Base-by-base conservation (phyloP, 2,888 invertebrate genomes). In the Zaprionus obscuricornis region DNA sequence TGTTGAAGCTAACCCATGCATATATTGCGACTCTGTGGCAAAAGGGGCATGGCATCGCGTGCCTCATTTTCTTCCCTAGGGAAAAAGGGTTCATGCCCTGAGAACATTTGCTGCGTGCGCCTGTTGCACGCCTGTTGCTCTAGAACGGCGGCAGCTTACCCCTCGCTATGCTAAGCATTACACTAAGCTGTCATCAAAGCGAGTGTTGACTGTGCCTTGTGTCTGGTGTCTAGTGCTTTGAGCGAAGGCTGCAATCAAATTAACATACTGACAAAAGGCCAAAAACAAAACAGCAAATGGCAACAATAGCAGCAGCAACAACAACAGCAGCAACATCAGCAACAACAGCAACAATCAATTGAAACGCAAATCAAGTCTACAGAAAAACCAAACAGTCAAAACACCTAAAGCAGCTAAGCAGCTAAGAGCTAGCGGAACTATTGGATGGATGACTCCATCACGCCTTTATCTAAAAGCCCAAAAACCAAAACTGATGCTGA, bases 351-450 rank as follows among this genome's bases (percentile, higher is more conserved):
- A n/a, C n/a, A n/a, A n/a, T 14, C 52, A 52, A 36, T 43, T 34
- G 52, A 52, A 36, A 52, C 43, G 42, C 34, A 33, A 24, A 46
- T 54, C 54, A 46, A 40, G 18, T n/a, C n/a, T n/a, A n/a, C n/a
- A n/a, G n/a, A n/a, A n/a, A n/a, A n/a, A n/a, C n/a, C n/a, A 14
- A 18, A 5, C 7, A 34, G 34, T n/a, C n/a, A 14, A 22, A 10
- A 17, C 17, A 22, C 10, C 18, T 7, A 31, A 24, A 24, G 18
- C 42, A 20, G 29, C 31, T n/a, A 11, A 31, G 14, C 40, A 20
- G 26, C 37, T 51, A 40, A 31, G 50, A 54, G 20, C 49, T 66
- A 62, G 66, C 66, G 66, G 60, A 66, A 37, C 60, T 55, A 26
- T 33, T 8, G 3, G 22, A 24, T 26, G 24, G 45, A n/a, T n/a